A percentile compares a stretch with the other conserved stretches of the same genome.
These are phyloP conservation scores for Vireo altiloquus DNA, from an alignment of 2,113 vertebrate species.

Conservation along the genomic window DNA sequence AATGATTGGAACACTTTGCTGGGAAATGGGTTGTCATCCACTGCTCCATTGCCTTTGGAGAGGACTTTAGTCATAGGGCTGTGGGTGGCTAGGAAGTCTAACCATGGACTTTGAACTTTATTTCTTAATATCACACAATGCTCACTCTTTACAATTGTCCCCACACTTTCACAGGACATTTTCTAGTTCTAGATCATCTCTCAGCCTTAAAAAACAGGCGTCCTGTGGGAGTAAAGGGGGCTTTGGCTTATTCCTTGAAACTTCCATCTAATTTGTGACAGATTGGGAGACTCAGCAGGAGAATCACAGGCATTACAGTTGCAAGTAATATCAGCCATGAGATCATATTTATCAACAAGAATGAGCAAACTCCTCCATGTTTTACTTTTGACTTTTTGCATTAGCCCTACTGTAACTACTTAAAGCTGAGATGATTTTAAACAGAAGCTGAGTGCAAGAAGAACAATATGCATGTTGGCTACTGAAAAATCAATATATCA, in stretches of 20 bases:
- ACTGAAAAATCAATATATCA: not conserved
- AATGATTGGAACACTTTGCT: not conserved
- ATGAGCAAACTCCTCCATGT: not conserved
- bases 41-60: not conserved
- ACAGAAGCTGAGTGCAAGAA: not conserved
- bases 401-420: not conserved
- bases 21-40: not conserved
- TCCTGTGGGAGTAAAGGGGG: not conserved
- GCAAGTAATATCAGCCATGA: not conserved
- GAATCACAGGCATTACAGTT: not conserved
- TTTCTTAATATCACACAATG: not conserved
- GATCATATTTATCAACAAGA: not conserved
- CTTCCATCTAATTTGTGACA: not conserved
- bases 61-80: not conserved
- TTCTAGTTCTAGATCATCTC: not conserved
- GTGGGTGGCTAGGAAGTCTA: not conserved
- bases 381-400: not conserved
- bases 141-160: not conserved
- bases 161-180: not conserved
- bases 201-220: not conserved
- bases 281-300: not conserved
- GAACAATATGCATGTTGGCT: not conserved
- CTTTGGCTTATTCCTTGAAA: not conserved
- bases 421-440: not conserved
- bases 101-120: not conserved